Conservation (phyloP, 2,888 invertebrate genomes). For the Cantharis lateralis region DNA sequence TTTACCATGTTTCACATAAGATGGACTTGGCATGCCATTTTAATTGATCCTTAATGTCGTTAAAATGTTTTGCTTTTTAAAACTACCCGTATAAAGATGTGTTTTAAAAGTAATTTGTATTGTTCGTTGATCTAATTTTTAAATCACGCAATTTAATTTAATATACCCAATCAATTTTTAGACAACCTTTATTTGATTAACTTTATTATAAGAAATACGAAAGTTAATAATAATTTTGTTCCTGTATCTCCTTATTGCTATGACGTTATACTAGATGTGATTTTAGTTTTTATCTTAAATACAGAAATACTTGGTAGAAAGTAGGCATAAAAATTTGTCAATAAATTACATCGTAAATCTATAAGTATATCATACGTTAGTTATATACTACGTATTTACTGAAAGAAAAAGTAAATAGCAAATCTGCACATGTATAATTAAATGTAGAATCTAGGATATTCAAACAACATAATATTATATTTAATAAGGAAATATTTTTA, state of each 20-base stretch:
- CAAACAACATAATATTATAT: no score
- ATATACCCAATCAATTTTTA: no score
- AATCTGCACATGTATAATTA: not conserved
- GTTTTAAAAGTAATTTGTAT: not conserved
- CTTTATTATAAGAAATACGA: not conserved
- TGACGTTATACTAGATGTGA: not conserved
- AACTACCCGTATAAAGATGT: not conserved
- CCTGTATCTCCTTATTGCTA: not conserved
- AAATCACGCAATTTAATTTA: not conserved
- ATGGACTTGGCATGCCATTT: slow-evolving; percentile 1
- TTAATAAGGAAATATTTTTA: no score
- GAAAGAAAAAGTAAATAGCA: not conserved
- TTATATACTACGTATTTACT: not conserved
- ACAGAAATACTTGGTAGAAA: not conserved
- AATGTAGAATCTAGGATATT: not conserved
- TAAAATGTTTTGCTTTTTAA: not conserved
- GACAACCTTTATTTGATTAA: no score
- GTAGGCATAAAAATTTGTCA: not conserved
- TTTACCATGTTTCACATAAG: slow-evolving; percentile 3
- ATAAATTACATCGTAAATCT: not conserved
- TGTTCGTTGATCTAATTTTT: not conserved
- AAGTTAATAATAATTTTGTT: not conserved
- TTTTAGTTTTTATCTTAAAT: not conserved
- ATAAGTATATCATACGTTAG: not conserved
- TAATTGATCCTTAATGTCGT: slow-evolving; percentile 3